Evolutionary conservation across 2,797 vertebrate species (phyloP).

Genomic region (Geotrypetes seraphini): DNA sequence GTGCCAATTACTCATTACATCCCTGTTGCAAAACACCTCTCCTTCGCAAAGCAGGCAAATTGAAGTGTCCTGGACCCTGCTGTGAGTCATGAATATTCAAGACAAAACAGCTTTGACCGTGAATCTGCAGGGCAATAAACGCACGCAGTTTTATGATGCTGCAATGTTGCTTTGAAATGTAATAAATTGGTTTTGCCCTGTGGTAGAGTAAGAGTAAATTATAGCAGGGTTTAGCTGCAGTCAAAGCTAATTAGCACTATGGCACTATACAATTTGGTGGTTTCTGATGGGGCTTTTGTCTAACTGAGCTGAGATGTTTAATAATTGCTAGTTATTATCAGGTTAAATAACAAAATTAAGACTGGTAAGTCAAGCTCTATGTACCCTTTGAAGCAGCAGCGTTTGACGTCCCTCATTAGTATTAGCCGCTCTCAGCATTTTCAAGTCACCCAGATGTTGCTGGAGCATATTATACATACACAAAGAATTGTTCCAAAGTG

Average conservation of each 20-base stretch:
- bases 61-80: neutral
- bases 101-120: neutral
- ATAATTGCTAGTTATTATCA: conserved; percentile 8
- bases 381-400: no score
- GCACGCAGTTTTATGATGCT: neutral
- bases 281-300: neutral
- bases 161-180: neutral
- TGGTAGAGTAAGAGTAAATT: neutral
- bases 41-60: neutral
- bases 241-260: conserved; percentile 2
- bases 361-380: conserved; percentile 5
- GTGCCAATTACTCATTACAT: conserved; percentile 7
- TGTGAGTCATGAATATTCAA: conserved; percentile 13
- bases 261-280: neutral
- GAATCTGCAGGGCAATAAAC: neutral
- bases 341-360: neutral
- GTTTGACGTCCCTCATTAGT: no score
- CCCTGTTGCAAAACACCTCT: conserved; percentile 6
- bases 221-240: no score
- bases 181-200: conserved; percentile 1
- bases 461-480: no score
- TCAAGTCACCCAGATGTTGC: no score
- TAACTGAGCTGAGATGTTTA: neutral
- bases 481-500: no score
- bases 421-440: no score